Percentiles rank a stretch among this genome's conserved stretches.
phyloP scores from a whole-genome alignment of 2,888 invertebrate species.

The Temnothorax ravouxi region DNA sequence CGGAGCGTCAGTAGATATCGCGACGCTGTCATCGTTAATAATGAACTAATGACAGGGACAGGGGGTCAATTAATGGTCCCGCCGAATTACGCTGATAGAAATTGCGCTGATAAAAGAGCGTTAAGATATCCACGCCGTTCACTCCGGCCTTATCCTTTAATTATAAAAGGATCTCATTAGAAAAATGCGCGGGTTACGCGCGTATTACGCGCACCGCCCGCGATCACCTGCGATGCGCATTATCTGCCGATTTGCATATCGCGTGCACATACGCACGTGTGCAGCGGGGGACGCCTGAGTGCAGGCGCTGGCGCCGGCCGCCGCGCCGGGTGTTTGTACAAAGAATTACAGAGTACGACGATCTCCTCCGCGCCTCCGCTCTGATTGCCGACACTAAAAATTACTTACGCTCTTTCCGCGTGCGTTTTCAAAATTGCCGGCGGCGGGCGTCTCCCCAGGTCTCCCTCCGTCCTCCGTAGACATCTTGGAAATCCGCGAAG shows the following conservation, averaged over 20 bases:
- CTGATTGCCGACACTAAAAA: constrained; percentile 56
- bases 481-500: not conserved
- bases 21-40: constrained; percentile 51
- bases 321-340: constrained; percentile 32
- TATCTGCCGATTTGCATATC: constrained; percentile 81
- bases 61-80: not conserved
- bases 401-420: constrained; percentile 33
- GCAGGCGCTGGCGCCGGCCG: constrained; percentile 47
- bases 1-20: constrained; percentile 35
- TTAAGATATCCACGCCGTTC: constrained; percentile 58
- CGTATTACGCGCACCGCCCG: constrained; percentile 64
- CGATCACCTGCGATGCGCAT: constrained; percentile 71
- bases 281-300: constrained; percentile 50
- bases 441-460: not conserved
- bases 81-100: constrained; percentile 57
- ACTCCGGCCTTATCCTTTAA: constrained; percentile 68
- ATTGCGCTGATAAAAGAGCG: constrained; percentile 38
- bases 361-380: constrained; percentile 52
- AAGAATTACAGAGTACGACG: constrained; percentile 56
- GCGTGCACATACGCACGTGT: constrained; percentile 71
- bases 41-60: constrained; percentile 59
- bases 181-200: constrained; percentile 64
- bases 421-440: constrained; percentile 22
- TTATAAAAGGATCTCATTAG: constrained; percentile 72
- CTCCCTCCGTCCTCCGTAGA: not conserved